Conservation (phyloP, 2,113 vertebrate genomes). For the Seriola aureovittata region DNA sequence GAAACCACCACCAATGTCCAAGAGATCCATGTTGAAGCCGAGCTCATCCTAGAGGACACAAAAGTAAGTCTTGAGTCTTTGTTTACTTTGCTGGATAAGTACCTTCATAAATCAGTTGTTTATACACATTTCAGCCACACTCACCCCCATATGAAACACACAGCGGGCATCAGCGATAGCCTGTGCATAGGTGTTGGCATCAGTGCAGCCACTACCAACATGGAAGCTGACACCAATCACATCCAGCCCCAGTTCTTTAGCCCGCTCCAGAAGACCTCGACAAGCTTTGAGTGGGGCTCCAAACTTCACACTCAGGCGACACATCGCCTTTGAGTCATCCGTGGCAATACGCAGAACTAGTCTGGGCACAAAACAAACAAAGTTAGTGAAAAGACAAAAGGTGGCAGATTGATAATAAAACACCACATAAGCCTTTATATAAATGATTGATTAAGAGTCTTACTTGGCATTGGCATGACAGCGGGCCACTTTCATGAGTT, state of each 20-base stretch:
- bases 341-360: conserved; percentile 97
- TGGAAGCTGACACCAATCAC: conserved; percentile 98
- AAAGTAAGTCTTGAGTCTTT: neutral
- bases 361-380: conserved; percentile 71
- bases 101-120: neutral
- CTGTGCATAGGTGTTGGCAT: conserved; percentile 91
- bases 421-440: neutral
- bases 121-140: conserved; percentile 58
- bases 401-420: neutral
- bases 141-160: conserved; percentile 97
- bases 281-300: conserved; percentile 94
- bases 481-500: conserved; percentile 95
- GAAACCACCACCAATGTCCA: conserved; percentile 98
- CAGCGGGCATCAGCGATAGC: conserved; percentile 94
- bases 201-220: conserved; percentile 96
- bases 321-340: conserved; percentile 96
- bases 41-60: conserved; percentile 86
- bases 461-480: conserved; percentile 95
- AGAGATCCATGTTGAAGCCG: conserved; percentile 93
- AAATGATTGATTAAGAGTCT: conserved; percentile 61
- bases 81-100: neutral
- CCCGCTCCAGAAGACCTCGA: conserved; percentile 92
- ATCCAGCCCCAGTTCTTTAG: conserved; percentile 91
- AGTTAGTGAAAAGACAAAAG: neutral
- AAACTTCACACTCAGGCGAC: conserved; percentile 96